phyloP scores from a whole-genome alignment of 2,888 invertebrate species.

The Sphecodes monilicornis region DNA sequence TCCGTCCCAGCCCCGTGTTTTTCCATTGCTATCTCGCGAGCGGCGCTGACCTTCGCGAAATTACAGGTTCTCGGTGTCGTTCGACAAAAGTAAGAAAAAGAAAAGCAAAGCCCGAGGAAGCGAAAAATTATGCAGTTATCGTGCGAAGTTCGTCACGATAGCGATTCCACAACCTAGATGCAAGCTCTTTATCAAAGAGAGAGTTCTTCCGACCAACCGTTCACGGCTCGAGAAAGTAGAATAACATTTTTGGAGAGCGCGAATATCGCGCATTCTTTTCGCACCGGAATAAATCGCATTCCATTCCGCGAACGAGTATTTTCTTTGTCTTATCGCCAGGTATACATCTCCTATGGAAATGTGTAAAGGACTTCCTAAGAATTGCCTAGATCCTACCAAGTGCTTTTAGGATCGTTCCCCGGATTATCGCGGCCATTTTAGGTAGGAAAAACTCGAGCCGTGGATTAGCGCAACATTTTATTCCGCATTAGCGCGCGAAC shows the following conservation, averaged over 20 bases:
- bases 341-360: neutral
- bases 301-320: neutral
- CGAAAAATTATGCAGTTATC: neutral
- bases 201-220: neutral
- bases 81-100: neutral
- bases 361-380: neutral
- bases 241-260: constrained; percentile 1
- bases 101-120: neutral
- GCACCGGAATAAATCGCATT: neutral
- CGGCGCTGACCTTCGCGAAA: constrained; percentile 12
- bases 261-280: neutral
- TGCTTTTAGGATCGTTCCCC: neutral
- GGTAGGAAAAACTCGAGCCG: neutral
- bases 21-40: constrained; percentile 48
- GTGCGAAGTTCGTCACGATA: neutral
- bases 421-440: neutral
- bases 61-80: neutral
- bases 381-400: neutral
- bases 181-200: constrained; percentile 1
- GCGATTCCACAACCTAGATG: neutral
- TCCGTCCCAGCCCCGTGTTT: constrained; percentile 45
- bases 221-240: constrained; percentile 1
- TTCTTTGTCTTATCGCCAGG: neutral
- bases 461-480: neutral
- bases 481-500: neutral